Evolutionary conservation across 2,888 invertebrate genomes (phyloP), one percentile per base, ranked within the genome.

Genomic region (Neria commutata): DNA sequence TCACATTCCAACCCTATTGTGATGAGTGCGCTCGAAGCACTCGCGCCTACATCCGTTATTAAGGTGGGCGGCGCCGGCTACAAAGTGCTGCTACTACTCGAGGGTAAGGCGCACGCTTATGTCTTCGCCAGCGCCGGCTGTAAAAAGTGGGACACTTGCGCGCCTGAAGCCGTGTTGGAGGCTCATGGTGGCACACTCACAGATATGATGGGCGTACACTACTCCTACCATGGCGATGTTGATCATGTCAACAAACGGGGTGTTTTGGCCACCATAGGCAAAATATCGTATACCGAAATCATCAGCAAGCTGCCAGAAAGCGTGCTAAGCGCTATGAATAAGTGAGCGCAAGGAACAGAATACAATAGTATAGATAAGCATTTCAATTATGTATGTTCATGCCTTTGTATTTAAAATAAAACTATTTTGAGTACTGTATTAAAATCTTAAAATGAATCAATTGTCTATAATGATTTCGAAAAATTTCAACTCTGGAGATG

Each of bases 61-160:
- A 85, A 91, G 79, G 96, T 97, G 25, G 98, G 98, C 19, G 98
- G 98, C n/a, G 96, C 97, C 60, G 98, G 98, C 0, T 92, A 93
- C 74, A 98, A 98, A 87, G 80, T 95, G 78, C 67, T 82, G 4
- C 81, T 81, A 48, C 81, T 99, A 49, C 83, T 99, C 60, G 99
- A 99, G 83, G 98, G 98, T 1, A 88, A 88, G 74, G 98, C 97
- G 0, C 95, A 98, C 73, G 94, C 97, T 0, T 99, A 99, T 78
- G 93, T 99, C 1, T 98, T 96, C 82, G 96, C 98, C 0, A 96
- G 95, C 74, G 85, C 88, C 21, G 98, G 98, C 0, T 95, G 94
- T 77, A 99, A 99, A 82, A 95, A 96, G 79, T 99, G 99, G 99
- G 99, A 99, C 81, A 99, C 98, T 0, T 98, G 98, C 81, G 98